Conservation (phyloP, 2,113 vertebrate species). For the Poecile atricapillus region DNA sequence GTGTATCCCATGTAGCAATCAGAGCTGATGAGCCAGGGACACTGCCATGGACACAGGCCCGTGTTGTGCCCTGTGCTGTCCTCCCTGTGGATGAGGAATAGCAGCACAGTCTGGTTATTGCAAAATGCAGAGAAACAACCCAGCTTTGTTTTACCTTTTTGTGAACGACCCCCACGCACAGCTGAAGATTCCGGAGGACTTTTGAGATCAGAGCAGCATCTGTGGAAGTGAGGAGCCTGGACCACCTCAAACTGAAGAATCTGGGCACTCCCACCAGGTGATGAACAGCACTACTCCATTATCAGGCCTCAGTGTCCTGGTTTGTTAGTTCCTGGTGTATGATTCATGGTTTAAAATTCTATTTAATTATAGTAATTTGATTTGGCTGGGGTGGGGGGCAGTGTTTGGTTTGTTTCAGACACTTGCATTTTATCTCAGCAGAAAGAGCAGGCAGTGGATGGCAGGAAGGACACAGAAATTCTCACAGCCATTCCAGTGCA, state of each 20-base stretch:
- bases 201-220: background rate
- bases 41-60: background rate
- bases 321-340: background rate
- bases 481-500: background rate
- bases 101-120: too few species aligned
- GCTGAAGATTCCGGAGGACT: background rate
- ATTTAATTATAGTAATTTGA: background rate
- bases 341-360: background rate
- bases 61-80: background rate
- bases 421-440: background rate
- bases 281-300: background rate
- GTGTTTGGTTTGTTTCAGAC: background rate
- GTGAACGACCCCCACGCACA: accelerated
- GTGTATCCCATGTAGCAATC: background rate
- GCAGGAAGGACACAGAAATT: background rate
- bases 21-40: background rate
- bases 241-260: background rate
- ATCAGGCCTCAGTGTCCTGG: background rate
- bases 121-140: background rate
- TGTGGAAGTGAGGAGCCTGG: background rate
- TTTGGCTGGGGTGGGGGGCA: background rate
- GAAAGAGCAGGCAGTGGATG: background rate
- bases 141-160: background rate
- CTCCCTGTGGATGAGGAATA: background rate
- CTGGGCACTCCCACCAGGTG: background rate